Conservation (phyloP, 2,113 vertebrate genomes). For the Strigops habroptila region DNA sequence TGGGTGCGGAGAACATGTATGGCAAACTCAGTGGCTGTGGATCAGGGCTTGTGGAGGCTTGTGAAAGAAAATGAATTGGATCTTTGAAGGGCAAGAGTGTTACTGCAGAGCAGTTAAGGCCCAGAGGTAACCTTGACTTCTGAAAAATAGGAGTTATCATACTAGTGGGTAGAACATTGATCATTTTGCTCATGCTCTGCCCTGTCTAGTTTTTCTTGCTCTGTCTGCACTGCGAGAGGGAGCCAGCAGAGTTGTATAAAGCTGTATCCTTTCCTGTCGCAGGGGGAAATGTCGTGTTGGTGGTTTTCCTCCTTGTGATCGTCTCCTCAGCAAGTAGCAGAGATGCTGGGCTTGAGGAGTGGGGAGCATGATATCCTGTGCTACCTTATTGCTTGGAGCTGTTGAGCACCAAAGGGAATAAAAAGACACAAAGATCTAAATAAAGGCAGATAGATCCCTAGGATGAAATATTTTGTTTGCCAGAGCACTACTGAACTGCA, state of each 20-base stretch:
- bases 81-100: background rate
- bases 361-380: background rate
- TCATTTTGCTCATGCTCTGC: background rate
- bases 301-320: background rate
- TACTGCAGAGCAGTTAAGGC: background rate
- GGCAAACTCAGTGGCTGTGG: background rate
- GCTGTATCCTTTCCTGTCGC: background rate
- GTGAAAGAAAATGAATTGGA: background rate
- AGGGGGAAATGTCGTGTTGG: background rate
- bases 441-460: constrained; percentile 17
- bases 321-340: background rate
- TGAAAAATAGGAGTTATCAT: background rate
- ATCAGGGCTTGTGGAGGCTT: background rate
- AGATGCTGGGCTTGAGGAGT: background rate
- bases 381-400: background rate
- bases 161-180: background rate
- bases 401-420: background rate
- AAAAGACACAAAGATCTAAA: background rate
- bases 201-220: background rate
- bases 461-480: constrained; percentile 58
- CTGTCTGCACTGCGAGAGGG: background rate
- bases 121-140: background rate
- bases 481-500: constrained; percentile 10
- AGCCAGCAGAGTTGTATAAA: background rate
- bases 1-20: rapidly evolving